Percentiles rank a stretch among this genome's conserved stretches.
These are phyloP conservation scores for Apotomis betuletana DNA, from an alignment of 2,888 invertebrate species.

Conservation along the genomic window DNA sequence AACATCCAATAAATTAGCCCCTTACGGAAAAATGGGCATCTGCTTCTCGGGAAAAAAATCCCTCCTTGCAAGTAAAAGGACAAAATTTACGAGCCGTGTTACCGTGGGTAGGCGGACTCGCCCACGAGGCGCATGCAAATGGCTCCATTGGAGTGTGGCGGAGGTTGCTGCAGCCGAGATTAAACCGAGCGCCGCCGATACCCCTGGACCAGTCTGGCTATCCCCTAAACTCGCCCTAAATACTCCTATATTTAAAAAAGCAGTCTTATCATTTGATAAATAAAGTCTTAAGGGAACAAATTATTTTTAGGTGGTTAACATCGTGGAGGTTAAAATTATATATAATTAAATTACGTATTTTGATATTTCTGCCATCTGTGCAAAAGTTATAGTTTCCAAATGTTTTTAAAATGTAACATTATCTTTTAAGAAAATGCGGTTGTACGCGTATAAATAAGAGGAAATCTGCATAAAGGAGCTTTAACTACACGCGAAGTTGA, in stretches of 20 bases:
- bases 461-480: constrained; percentile 14
- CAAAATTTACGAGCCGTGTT: constrained; percentile 81
- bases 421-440: neutral
- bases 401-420: no score
- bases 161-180: constrained; percentile 55
- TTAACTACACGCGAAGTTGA: constrained; percentile 53
- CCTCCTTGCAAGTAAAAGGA: constrained; percentile 78
- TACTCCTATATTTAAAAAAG: neutral
- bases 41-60: constrained; percentile 73
- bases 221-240: neutral
- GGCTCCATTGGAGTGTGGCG: constrained; percentile 73
- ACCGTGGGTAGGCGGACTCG: constrained; percentile 77
- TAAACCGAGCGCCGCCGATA: constrained; percentile 20
- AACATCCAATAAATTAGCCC: constrained; percentile 79
- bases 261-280: no score
- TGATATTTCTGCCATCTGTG: no score
- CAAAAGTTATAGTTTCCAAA: no score
- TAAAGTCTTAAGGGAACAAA: no score
- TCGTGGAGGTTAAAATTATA: no score
- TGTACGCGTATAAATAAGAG: neutral
- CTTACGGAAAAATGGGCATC: constrained; percentile 79
- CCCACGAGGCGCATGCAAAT: constrained; percentile 81
- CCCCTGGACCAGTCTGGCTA: constrained; percentile 20
- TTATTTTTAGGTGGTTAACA: no score
- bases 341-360: no score